Percentiles rank a stretch among this genome's conserved stretches.
These are phyloP conservation scores for Vollenhovia emeryi DNA, from an alignment of 1,140 invertebrate species.

Conservation along the genomic window DNA sequence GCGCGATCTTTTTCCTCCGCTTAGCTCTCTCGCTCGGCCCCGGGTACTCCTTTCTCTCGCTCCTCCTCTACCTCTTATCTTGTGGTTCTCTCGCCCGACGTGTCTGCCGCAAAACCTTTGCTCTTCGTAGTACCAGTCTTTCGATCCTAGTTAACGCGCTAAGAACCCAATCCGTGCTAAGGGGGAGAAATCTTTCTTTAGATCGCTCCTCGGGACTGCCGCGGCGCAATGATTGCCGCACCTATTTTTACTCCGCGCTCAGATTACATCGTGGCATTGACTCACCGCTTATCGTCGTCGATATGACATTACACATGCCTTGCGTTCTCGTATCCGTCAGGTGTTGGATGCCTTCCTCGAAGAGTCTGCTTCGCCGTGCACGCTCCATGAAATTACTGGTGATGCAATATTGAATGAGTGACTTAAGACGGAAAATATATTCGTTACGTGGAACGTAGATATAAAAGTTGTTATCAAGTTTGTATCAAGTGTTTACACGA, in stretches of 20 bases:
- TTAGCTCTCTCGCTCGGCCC: slow-evolving; percentile 24
- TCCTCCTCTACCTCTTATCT: background rate
- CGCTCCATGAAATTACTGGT: background rate
- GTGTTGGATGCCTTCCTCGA: slow-evolving; percentile 34
- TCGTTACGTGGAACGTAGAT: background rate
- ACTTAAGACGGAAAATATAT: background rate
- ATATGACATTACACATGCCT: slow-evolving; percentile 30
- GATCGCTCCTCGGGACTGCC: slow-evolving; percentile 11
- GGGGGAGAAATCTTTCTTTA: slow-evolving; percentile 6
- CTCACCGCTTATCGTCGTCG: background rate
- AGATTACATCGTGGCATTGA: slow-evolving; percentile 19
- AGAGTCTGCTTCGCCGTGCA: background rate
- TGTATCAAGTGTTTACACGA: background rate
- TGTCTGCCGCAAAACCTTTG: background rate
- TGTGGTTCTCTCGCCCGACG: background rate
- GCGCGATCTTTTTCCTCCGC: slow-evolving; percentile 16
- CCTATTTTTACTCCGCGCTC: slow-evolving; percentile 44
- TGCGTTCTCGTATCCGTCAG: slow-evolving; percentile 25
- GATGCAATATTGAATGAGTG: background rate
- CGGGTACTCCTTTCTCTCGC: background rate
- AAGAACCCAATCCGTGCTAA: slow-evolving; percentile 34
- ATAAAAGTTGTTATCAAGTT: background rate
- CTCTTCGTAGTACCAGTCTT: slow-evolving; percentile 36
- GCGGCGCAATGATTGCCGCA: slow-evolving; percentile 8
- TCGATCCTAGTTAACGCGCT: slow-evolving; percentile 36